Conservation (phyloP, 2,888 invertebrate species). For the Rambutsinella grinnellia region DNA sequence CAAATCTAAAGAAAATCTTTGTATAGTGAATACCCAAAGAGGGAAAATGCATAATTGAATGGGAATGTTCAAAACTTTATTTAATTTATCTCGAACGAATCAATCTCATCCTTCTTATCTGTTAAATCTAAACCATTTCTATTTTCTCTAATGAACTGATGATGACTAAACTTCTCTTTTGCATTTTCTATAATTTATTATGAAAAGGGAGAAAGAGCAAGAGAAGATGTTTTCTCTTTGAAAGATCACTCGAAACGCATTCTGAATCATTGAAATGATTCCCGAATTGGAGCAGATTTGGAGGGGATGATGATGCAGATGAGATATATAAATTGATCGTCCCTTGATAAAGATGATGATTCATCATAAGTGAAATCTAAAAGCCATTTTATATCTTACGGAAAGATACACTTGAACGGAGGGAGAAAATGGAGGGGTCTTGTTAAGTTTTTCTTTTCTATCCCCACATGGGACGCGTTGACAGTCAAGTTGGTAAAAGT, state of each 20-base stretch:
- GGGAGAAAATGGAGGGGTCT: too few relatives aligned
- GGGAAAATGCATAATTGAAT: not conserved
- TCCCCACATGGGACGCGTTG: slow-evolving; percentile 39
- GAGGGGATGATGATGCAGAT: not conserved
- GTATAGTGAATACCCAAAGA: not conserved
- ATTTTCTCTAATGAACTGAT: slow-evolving; percentile 19
- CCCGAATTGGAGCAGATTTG: not conserved
- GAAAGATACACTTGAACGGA: too few relatives aligned
- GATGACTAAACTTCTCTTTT: not conserved
- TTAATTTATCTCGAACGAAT: not conserved
- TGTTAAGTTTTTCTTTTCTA: slow-evolving; percentile 12
- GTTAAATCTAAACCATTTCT: not conserved
- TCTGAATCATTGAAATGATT: not conserved
- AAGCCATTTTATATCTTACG: too few relatives aligned
- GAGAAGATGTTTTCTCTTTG: not conserved
- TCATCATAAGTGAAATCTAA: not conserved
- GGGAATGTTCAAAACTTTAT: not conserved
- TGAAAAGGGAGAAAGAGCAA: not conserved
- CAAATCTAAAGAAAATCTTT: not conserved
- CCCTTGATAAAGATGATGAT: not conserved
- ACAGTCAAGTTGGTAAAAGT: slow-evolving; percentile 10
- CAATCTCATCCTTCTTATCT: not conserved
- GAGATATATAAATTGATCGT: not conserved
- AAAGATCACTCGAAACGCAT: not conserved
- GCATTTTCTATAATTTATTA: not conserved